Conservation (phyloP, 2,888 invertebrate genomes). For the Leptinotarsa rubiginosa region DNA sequence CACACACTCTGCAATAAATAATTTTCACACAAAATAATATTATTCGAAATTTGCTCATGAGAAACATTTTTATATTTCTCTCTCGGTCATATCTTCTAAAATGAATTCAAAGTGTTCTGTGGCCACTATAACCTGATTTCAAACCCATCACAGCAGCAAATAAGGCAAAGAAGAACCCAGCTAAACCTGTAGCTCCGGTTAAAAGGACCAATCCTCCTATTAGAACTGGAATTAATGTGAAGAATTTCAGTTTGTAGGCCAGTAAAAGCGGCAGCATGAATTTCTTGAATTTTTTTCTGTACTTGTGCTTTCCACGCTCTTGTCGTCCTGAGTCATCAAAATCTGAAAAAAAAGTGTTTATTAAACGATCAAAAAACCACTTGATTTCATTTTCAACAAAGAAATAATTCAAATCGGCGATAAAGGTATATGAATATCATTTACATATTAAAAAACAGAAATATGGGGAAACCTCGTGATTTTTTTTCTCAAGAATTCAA, state of each 20-base stretch:
- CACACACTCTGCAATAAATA: too few species aligned
- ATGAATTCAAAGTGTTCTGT: slow-evolving; percentile 16
- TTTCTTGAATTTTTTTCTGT: slow-evolving; percentile 74
- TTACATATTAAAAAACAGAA: too few species aligned
- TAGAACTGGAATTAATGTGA: slow-evolving; percentile 81
- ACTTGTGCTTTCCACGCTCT: slow-evolving; percentile 64
- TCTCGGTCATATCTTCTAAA: not conserved
- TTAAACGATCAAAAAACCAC: not conserved
- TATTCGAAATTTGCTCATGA: too few species aligned
- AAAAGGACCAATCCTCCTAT: slow-evolving; percentile 79
- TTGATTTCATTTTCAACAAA: too few species aligned
- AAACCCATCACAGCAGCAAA: slow-evolving; percentile 86
- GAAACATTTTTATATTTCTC: too few species aligned
- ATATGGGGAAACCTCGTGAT: too few species aligned
- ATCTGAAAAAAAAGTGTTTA: slow-evolving; percentile 47
- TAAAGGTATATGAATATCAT: too few species aligned
- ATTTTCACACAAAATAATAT: too few species aligned
- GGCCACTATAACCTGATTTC: slow-evolving; percentile 67
- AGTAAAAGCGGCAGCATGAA: slow-evolving; percentile 80
- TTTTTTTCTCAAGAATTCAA: too few species aligned
- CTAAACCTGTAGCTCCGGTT: slow-evolving; percentile 82
- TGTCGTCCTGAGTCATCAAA: slow-evolving; percentile 45
- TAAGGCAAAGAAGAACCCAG: slow-evolving; percentile 89
- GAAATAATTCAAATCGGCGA: too few species aligned
- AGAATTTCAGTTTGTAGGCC: slow-evolving; percentile 87